Conservation (phyloP, 2,888 invertebrate genomes). For the Mimas tiliae region DNA sequence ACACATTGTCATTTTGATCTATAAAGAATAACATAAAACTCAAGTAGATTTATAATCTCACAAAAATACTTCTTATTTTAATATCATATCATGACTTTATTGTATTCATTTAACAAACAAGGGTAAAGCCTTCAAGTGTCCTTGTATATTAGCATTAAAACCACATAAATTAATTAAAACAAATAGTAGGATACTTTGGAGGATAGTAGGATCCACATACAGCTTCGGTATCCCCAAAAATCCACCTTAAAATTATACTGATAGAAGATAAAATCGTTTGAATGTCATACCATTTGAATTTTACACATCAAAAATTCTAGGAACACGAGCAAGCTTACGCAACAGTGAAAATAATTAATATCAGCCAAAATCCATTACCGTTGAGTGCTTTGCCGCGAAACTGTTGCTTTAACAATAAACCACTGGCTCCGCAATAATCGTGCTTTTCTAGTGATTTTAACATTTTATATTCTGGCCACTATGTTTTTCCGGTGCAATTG, state of each 20-base stretch:
- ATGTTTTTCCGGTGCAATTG: no score
- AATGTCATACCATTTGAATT: conserved; percentile 47
- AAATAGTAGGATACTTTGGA: conserved; percentile 22
- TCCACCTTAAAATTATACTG: conserved; percentile 18
- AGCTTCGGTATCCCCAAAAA: conserved; percentile 34
- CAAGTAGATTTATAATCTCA: no score
- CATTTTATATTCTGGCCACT: no score
- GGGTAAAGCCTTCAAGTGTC: conserved; percentile 20
- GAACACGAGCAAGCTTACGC: conserved; percentile 48
- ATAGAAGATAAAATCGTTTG: conserved; percentile 39
- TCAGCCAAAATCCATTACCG: conserved; percentile 67
- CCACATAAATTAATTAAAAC: conserved; percentile 17
- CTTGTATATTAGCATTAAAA: conserved; percentile 16
- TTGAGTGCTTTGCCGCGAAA: conserved; percentile 61
- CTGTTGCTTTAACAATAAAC: conserved; percentile 57
- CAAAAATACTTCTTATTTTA: neutral
- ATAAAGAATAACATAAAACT: no score
- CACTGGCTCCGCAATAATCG: conserved; percentile 42
- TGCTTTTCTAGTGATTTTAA: neutral
- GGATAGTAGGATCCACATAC: conserved; percentile 4
- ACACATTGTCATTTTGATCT: no score
- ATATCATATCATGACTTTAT: neutral
- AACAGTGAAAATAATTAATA: conserved; percentile 72
- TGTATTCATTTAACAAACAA: conserved; percentile 2
- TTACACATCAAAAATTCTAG: conserved; percentile 67